These are phyloP conservation scores for Xenotilapia leptura DNA, from an alignment of 2,113 vertebrate genomes.

Conservation along the genomic window DNA sequence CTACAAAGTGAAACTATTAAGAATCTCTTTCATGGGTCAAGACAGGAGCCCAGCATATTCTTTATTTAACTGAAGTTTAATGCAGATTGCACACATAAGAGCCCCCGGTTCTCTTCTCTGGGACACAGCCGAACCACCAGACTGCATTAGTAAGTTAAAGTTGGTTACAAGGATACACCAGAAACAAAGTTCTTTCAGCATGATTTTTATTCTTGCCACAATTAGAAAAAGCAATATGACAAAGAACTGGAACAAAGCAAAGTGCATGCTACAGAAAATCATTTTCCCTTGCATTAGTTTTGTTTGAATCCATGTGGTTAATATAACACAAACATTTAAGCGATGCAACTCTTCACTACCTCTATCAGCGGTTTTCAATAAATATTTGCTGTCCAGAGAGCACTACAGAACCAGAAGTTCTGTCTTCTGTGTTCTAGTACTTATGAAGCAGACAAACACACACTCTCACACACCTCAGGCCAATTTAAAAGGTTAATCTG, in stretches of 20 bases:
- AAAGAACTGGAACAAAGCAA: neutral
- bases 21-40: neutral
- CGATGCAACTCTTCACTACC: neutral
- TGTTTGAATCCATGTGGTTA: neutral
- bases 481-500: neutral
- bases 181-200: neutral
- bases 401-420: neutral
- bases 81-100: neutral
- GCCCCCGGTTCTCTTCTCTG: neutral
- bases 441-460: neutral
- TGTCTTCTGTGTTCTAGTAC: neutral
- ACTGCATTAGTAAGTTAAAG: neutral
- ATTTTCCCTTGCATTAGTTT: neutral
- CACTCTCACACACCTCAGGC: neutral
- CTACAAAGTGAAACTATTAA: neutral
- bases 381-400: neutral
- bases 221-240: neutral
- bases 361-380: neutral
- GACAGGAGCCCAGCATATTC: neutral
- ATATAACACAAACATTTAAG: neutral
- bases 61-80: neutral
- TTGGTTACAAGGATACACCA: neutral
- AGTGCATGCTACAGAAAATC: neutral
- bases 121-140: neutral
- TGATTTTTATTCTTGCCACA: neutral